A percentile compares a stretch with the other conserved stretches of the same genome.
phyloP scores from a whole-genome alignment of 2,113 vertebrate species.

The Salvelinus namaycush region DNA sequence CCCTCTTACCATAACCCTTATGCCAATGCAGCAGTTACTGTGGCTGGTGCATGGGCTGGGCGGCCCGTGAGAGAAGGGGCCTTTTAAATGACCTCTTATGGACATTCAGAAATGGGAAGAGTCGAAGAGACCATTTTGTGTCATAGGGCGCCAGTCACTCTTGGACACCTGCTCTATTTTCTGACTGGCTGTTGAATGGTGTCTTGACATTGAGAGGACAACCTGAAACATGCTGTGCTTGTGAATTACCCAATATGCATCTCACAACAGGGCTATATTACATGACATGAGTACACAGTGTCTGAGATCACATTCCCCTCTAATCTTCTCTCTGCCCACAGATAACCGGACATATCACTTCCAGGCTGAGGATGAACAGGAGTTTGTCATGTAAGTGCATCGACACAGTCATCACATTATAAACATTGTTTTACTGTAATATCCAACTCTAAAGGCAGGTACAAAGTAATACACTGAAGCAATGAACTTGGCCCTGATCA shows the following conservation, averaged over 20 bases:
- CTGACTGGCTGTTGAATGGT: not conserved
- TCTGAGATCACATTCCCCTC: slow-evolving; percentile 7
- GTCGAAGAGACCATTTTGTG: no score
- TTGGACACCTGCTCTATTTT: not conserved
- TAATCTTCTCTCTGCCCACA: slow-evolving; percentile 51
- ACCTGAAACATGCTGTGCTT: not conserved
- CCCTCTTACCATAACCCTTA: not conserved
- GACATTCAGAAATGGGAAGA: no score
- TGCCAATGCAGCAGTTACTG: not conserved
- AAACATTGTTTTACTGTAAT: no score
- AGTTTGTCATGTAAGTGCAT: slow-evolving; percentile 92
- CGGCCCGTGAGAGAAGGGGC: no score
- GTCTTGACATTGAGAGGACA: not conserved
- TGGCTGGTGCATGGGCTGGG: not conserved
- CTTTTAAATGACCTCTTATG: no score
- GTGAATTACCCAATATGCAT: not conserved
- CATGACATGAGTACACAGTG: not conserved
- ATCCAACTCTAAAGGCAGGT: no score
- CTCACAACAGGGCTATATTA: not conserved
- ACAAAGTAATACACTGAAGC: no score
- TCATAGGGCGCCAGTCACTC: not conserved
- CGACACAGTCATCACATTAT: no score
- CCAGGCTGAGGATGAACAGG: slow-evolving; percentile 97
- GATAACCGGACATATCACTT: slow-evolving; percentile 99
- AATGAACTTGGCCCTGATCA: no score